Evolutionary conservation across 2,797 vertebrate species (phyloP), one percentile per base, ranked within the genome.

Genomic region (Xerus rutilus): DNA sequence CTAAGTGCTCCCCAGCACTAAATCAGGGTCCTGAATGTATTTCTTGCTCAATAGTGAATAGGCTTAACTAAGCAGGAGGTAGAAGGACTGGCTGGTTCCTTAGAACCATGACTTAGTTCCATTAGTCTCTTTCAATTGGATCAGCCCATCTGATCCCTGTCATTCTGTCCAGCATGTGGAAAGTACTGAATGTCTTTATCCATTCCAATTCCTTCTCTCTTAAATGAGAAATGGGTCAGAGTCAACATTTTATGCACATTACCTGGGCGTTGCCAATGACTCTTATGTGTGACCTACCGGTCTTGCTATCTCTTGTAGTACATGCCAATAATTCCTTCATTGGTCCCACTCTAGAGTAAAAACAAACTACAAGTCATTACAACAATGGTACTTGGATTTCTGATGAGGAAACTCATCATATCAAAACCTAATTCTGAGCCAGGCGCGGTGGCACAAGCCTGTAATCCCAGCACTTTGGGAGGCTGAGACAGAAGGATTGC

Each of bases 131-230:
- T 88, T 83, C 67, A 64, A 17, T 83, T 85, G 59, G 89, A 84
- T 87, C 9, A 78, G 52, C 86, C 77, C 54, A 54, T 18, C 64
- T 74, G 72, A 86, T 93, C 65, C 14, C 70, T 92, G 64, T 76
- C 72, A 90, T 83, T 91, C 77, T 82, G 67, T 77, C 54, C 12
- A 89, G 25, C 47, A 59, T 45, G 70, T 67, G 82, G 73, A 73
- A 79, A 64, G 52, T 74, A 86, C 12, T 59, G 25, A 81, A 88
- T 89, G 25, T 70, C 57, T 87, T 52, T 86, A 59, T 54, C 32
- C 43, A 86, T 86, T 73, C 67, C 67, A 96, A 18, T 10, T 69
- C 77, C 65, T 95, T 93, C 78, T 74, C 45, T 97, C 67, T 82
- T 94, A 91, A 67, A 81, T 7, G 30, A 45, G 86, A 93, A 95